Evolutionary conservation across 2,113 vertebrate species (phyloP), one percentile per base, ranked within the genome.

Genomic region (Brachypodius melanocephalos): DNA sequence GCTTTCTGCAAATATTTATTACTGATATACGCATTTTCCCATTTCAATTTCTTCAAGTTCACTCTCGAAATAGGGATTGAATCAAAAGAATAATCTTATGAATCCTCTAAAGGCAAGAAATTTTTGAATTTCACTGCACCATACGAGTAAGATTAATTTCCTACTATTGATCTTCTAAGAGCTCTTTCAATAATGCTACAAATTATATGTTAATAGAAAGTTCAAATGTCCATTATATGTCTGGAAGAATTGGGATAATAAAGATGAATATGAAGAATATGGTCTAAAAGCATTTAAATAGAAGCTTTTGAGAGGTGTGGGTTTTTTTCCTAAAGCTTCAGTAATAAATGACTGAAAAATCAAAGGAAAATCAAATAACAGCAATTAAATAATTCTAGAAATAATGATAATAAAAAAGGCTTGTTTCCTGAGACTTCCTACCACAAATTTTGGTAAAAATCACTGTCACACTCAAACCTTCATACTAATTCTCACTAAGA

Each of bases 61-160:
- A 34, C 84, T 96, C 52, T 80, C 24, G 31, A 94, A 96, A 88
- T 59, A 89, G 20, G 42, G 57, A 86, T 93, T 93, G 74, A 58
- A 94, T 90, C 51, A 90, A 94, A 94, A 93, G 19, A 86, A 93
- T 88, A 88, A 80, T 93, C 96, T 92, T 46, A 69, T 85, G 52
- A 81, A 86, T 42, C 29, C 26, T 89, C 52, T 85, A 18, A 95
- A 90, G 57, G 51, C 45, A 88, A 62, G 80, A 93, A 68, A 76
- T 43, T 82, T 97, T 90, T 94, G 58, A 95, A 93, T 89, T n/a
- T 79, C 67, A 73, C 55, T 82, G 48, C 48, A 72, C 32, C 17
- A 26, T 72, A 72, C 5, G 20, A 74, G 59, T 81, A 94, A 96
- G 81, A 96, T 95, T 90, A 90, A 87, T 96, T 95, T 91, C 45